phyloP scores from a whole-genome alignment of 2,113 vertebrate species.

The Epinephelus lanceolatus region DNA sequence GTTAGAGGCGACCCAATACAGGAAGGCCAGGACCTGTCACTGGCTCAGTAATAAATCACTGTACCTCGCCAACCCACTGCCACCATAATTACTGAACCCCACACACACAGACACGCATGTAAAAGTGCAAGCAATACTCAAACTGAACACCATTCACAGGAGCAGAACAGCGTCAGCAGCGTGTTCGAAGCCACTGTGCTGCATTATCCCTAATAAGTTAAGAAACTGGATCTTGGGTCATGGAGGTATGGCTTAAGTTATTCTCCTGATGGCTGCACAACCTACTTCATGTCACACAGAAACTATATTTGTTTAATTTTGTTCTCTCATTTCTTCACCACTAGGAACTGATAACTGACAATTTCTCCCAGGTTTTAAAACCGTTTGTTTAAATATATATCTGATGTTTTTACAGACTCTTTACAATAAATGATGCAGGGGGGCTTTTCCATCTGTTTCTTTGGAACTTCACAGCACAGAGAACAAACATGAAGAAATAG shows the following conservation, averaged over 20 bases:
- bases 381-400: neutral
- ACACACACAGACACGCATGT: constrained; percentile 27
- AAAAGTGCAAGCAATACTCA: constrained; percentile 52
- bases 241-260: constrained; percentile 31
- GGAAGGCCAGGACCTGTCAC: constrained; percentile 75
- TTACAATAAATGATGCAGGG: constrained; percentile 38
- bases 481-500: constrained; percentile 34
- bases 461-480: constrained; percentile 20
- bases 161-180: constrained; percentile 26
- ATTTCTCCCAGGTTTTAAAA: neutral
- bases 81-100: constrained; percentile 74
- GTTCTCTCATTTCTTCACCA: constrained; percentile 5
- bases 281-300: constrained; percentile 14
- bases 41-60: constrained; percentile 82
- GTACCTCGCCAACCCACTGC: constrained; percentile 64
- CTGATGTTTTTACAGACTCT: constrained; percentile 2
- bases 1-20: constrained; percentile 69
- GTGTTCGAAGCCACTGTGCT: constrained; percentile 27
- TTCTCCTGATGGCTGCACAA: constrained; percentile 39
- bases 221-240: constrained; percentile 32
- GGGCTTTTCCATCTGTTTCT: constrained; percentile 4
- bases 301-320: constrained; percentile 10
- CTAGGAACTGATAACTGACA: constrained; percentile 9
- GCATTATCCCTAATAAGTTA: constrained; percentile 52
- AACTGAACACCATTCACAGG: constrained; percentile 34